Evolutionary conservation across 1,140 invertebrate species (phyloP).

Genomic region (Pentalonia nigronervosa): DNA sequence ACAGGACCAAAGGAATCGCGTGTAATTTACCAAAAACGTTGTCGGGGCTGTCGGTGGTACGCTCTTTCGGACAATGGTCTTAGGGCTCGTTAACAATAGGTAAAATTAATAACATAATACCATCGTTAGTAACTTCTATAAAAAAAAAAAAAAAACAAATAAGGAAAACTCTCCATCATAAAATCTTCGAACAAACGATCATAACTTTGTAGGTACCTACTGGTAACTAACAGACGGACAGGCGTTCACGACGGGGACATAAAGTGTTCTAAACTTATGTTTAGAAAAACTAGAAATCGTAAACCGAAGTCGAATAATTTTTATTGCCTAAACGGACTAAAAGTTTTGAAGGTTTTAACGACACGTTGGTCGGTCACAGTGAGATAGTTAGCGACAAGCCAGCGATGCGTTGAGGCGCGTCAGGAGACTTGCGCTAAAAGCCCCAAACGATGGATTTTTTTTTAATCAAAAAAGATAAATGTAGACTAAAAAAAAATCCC

Average conservation of each 20-base stretch:
- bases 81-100: background rate
- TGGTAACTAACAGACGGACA: too few species aligned
- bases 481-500: background rate
- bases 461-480: background rate
- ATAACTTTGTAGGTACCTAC: too few species aligned
- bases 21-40: background rate
- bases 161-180: too few species aligned
- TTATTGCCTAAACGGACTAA: background rate
- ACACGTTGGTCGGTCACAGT: background rate
- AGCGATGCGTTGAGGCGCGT: background rate
- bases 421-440: background rate
- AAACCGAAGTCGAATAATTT: background rate
- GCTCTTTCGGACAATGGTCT: background rate
- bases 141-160: background rate
- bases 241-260: too few species aligned
- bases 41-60: background rate
- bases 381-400: background rate
- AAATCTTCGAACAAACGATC: too few species aligned
- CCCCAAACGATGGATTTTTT: background rate
- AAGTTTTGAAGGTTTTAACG: background rate
- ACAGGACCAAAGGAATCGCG: background rate
- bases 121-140: background rate
- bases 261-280: too few species aligned
- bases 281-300: background rate
- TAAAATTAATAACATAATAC: background rate